Base-by-base conservation (phyloP, 1,140 invertebrate genomes). In the Bombus haemorrhoidalis region DNA sequence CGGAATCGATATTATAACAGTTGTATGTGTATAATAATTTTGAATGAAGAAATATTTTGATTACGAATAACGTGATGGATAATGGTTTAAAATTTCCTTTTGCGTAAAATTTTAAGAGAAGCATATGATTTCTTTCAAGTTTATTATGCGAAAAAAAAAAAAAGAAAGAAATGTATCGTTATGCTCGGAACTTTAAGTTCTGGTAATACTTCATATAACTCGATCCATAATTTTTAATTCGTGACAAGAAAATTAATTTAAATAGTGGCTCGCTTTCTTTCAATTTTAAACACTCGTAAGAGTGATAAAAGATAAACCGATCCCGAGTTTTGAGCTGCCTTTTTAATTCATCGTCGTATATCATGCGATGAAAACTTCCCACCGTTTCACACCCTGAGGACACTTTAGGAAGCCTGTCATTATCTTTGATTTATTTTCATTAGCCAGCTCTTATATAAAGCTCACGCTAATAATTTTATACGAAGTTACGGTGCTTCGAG, bases 381-480 rank as follows among this genome's bases (percentile, higher is more conserved):
- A 18, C 12, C 25, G 34, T 34, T 80, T 80, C 34, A 37, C 41
- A 34, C 41, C 3, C 47, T 39, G 37, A 80, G 43, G 13, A 80
- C 43, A 47, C 32, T 80, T 80, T 28, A n/a, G 32, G 3, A 37
- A n/a, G 43, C 39, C 34, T 59, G 47, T 80, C 64, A 8, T 34
- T 37, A 68, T 37, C 39, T 22, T n/a, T 53, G 64, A 68, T 80
- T 80, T 69, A 80, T 80, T 80, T 80, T 80, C 78, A 69, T 68
- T 53, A 80, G 28, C 32, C 43, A 4, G 28, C 64, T 69, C 34
- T 76, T 59, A 39, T 62, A 59, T 68, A 34, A 62, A 72, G 62
- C 41, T 66, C 32, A 34, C 22, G 64, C 28, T 69, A 69, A 69
- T 69, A 80, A 80, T 80, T 80, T 80, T 53, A 69, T 12, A 37